phyloP scores from a whole-genome alignment of 2,113 vertebrate species.

The Eurypyga helias region DNA sequence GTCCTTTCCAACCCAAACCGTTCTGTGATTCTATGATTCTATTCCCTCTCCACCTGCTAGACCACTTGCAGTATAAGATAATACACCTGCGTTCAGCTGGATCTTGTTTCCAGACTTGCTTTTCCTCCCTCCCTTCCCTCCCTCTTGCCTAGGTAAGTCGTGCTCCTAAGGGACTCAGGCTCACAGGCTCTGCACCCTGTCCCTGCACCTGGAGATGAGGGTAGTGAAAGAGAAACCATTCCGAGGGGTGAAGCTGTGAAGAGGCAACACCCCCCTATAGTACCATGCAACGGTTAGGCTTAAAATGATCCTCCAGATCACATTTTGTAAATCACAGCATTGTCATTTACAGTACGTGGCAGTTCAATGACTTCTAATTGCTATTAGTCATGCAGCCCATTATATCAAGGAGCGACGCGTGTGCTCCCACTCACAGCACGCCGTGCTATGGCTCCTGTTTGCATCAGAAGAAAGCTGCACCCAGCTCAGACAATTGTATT shows the following conservation, averaged over 20 bases:
- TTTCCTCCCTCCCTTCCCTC: background rate
- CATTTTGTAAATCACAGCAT: background rate
- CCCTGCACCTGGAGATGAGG: background rate
- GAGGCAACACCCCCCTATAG: background rate
- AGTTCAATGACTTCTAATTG: background rate
- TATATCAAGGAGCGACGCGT: accelerated
- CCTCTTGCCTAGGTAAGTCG: background rate
- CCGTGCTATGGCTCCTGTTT: background rate
- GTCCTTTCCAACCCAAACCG: too few relatives aligned
- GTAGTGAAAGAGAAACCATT: background rate
- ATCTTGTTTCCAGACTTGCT: background rate
- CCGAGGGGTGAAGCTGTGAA: background rate
- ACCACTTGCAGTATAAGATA: background rate
- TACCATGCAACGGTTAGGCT: background rate
- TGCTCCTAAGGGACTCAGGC: background rate
- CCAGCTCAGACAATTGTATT: background rate
- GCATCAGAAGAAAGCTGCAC: background rate
- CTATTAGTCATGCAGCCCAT: background rate
- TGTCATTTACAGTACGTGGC: background rate
- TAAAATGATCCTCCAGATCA: background rate
- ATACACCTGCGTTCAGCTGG: background rate
- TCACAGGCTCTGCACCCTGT: background rate
- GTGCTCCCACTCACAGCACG: background rate
- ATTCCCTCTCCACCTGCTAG: background rate
- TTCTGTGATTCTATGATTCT: too few relatives aligned